Evolutionary conservation across 2,113 vertebrate species (phyloP).

Genomic region (Ctenodactylus gundi): DNA sequence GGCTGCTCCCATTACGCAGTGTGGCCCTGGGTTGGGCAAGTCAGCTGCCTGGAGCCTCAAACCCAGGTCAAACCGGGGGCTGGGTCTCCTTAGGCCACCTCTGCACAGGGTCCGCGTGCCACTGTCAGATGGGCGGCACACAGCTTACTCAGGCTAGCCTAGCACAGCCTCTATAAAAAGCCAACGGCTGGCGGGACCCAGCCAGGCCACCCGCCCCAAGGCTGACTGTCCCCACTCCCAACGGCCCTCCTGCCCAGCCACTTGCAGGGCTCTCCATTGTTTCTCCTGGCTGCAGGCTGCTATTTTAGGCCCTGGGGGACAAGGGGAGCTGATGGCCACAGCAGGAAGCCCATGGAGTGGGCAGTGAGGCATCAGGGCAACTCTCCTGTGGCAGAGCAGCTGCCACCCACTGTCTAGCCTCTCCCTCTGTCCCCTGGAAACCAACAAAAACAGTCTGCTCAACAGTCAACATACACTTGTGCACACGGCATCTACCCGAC

Average conservation of each 20-base stretch:
- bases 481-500: neutral
- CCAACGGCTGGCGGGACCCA: neutral
- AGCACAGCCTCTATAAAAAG: slow-evolving; percentile 55
- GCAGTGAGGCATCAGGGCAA: neutral
- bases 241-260: neutral
- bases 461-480: neutral
- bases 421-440: slow-evolving; percentile 47
- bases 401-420: slow-evolving; percentile 41
- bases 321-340: neutral
- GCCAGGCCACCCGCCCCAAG: slow-evolving; percentile 38
- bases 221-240: slow-evolving; percentile 36
- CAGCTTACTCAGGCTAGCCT: neutral
- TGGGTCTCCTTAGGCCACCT: slow-evolving; percentile 63
- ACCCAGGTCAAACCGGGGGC: slow-evolving; percentile 63
- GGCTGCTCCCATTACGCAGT: slow-evolving; percentile 53
- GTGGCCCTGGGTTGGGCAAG: slow-evolving; percentile 8
- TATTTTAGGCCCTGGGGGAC: slow-evolving; percentile 46
- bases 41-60: slow-evolving; percentile 69
- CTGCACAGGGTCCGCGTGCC: slow-evolving; percentile 32
- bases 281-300: neutral
- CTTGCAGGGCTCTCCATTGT: neutral
- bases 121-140: neutral
- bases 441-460: slow-evolving; percentile 6
- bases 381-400: neutral
- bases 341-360: slow-evolving; percentile 29